Percentiles rank a stretch among this genome's conserved stretches.
phyloP scores from a whole-genome alignment of 2,888 invertebrate species.

The Trissolcus japonicus region DNA sequence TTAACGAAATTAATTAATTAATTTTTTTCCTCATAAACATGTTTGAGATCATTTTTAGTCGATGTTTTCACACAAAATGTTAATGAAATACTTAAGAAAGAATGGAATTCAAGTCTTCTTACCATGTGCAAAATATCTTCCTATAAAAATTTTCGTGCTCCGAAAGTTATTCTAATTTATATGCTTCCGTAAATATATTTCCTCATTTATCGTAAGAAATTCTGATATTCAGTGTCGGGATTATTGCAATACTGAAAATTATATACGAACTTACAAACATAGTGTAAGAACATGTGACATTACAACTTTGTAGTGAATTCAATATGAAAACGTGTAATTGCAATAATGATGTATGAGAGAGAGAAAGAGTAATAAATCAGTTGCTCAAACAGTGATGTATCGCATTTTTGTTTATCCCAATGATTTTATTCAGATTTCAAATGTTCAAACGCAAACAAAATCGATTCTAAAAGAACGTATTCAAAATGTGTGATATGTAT shows the following conservation, averaged over 20 bases:
- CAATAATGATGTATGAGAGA: constrained; percentile 62
- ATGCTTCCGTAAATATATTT: constrained; percentile 1
- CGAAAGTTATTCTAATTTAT: too few relatives aligned
- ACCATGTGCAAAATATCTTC: neutral
- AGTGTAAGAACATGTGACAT: constrained; percentile 52
- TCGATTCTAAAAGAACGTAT: too few relatives aligned
- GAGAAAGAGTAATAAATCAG: constrained; percentile 64
- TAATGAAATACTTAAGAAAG: neutral
- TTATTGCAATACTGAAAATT: constrained; percentile 40
- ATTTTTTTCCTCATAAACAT: too few relatives aligned
- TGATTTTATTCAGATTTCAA: too few relatives aligned
- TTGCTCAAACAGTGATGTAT: constrained; percentile 58
- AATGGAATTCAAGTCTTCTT: neutral
- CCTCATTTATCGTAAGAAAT: constrained; percentile 24
- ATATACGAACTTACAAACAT: constrained; percentile 15
- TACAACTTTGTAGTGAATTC: constrained; percentile 59
- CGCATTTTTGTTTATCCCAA: too few relatives aligned
- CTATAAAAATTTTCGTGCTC: too few relatives aligned
- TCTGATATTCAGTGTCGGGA: constrained; percentile 35
- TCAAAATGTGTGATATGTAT: too few relatives aligned
- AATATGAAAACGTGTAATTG: constrained; percentile 64
- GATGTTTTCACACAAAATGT: too few relatives aligned
- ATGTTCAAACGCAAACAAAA: too few relatives aligned
- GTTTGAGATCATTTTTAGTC: too few relatives aligned
- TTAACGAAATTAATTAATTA: too few relatives aligned